Base-by-base conservation (phyloP, 64 coral and sea anemone genomes). In the Exaiptasia diaphana region DNA sequence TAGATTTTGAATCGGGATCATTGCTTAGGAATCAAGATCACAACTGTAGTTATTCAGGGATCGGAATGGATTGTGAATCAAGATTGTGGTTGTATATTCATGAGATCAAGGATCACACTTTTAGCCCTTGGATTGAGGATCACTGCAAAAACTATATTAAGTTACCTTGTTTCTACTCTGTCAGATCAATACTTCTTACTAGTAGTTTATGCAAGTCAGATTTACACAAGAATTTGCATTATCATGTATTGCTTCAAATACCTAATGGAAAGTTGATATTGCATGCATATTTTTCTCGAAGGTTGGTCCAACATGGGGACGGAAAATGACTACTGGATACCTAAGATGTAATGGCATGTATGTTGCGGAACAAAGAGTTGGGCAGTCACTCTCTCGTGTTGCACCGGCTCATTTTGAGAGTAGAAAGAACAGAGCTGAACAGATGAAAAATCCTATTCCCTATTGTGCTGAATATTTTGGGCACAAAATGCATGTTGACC, bases 401-500 rank as follows among this genome's bases (percentile, higher is more conserved):
- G 31, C 68, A 73, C n/a, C 38, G 45, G 39, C 21, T 29, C 24
- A 74, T 45, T 42, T 46, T 23, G 12, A 15, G 5, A 38, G 49
- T 46, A 74, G 70, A 45, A 12, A 27, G 23, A 20, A 21, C 20
- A 74, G 70, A 14, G 31, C 70, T 3, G 70, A 74, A 20, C 70
- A 31, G 25, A 2, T 23, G 52, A 45, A 41, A 25, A 75, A 75
- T 32, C 71, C 71, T 9, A 15, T 75, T 10, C 71, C 71, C 1
- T 75, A 75, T 18, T 9, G 30, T 29, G 71, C 40, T 13, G 22
- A 75, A 50, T 75, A 75, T 26, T 75, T 75, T 75, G 71, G 71
- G 3, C 71, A 75, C 41, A 75, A 75, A 25, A 0, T 75, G 1
- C 71, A 75, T 25, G 18, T 75, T 17, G 71, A 75, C 24, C 71